Evolutionary conservation across 1,140 invertebrate species (phyloP).

Genomic region (Solenopsis fugax): DNA sequence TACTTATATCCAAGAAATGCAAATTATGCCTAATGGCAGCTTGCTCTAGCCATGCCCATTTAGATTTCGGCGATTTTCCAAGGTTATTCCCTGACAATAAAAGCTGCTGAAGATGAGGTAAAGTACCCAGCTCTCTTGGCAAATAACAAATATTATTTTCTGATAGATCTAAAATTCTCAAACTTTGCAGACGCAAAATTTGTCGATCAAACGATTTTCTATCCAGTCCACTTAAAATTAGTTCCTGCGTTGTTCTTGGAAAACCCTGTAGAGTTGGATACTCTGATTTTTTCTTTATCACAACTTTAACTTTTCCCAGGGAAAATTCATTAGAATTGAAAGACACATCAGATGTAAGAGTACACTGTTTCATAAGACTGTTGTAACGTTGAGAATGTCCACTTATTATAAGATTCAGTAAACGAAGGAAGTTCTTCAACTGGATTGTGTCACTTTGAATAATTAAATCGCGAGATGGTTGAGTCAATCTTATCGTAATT

Average conservation of each 20-base stretch:
- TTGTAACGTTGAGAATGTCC: background rate
- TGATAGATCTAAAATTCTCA: constrained; percentile 91
- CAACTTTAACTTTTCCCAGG: constrained; percentile 87
- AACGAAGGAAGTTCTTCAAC: constrained; percentile 90
- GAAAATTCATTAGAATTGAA: background rate
- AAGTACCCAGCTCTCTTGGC: constrained; percentile 91
- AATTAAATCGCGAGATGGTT: constrained; percentile 90
- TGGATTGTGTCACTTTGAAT: constrained; percentile 90
- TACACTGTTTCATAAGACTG: background rate
- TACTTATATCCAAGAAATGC: constrained; percentile 88
- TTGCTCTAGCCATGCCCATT: constrained; percentile 90
- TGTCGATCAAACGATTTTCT: constrained; percentile 89
- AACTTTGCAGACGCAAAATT: constrained; percentile 89
- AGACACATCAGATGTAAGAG: background rate
- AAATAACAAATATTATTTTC: constrained; percentile 92
- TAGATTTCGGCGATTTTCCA: constrained; percentile 84
- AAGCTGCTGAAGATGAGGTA: constrained; percentile 89
- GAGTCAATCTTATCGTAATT: constrained; percentile 90
- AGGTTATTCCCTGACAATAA: constrained; percentile 92
- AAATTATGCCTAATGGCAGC: constrained; percentile 86
- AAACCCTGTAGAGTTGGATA: constrained; percentile 90
- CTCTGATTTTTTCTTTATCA: constrained; percentile 88
- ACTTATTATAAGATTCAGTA: constrained; percentile 86
- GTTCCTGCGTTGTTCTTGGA: constrained; percentile 88
- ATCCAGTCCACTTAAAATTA: constrained; percentile 88